A percentile compares a stretch with the other conserved stretches of the same genome.
phyloP scores from a whole-genome alignment of 2,888 invertebrate genomes.

The Petrolisthes cinctipes region DNA sequence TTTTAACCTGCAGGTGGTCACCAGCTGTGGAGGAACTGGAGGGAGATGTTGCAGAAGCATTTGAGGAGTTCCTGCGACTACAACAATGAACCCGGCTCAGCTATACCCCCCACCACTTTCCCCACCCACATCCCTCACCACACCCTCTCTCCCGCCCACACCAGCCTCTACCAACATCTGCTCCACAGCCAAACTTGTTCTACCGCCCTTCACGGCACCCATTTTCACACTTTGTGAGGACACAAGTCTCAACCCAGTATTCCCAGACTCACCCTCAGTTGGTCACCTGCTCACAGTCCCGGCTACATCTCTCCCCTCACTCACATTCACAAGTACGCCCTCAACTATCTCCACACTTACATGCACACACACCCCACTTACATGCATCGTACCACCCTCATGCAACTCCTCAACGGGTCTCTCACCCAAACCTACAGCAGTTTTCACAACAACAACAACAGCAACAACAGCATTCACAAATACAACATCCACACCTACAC shows the following conservation, averaged over 20 bases:
- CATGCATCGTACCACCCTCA: neutral
- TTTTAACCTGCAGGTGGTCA: constrained; percentile 45
- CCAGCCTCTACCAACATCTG: neutral
- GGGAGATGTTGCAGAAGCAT: constrained; percentile 57
- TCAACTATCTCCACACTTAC: neutral
- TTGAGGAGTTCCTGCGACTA: constrained; percentile 57
- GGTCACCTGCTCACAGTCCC: no score
- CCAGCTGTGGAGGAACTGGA: constrained; percentile 57
- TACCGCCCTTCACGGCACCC: neutral
- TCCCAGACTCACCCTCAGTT: no score
- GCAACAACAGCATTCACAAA: neutral
- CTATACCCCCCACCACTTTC: constrained; percentile 29
- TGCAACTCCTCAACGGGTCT: neutral
- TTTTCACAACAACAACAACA: no score
- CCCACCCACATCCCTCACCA: neutral
- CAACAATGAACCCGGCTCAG: constrained; percentile 50
- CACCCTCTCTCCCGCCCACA: neutral
- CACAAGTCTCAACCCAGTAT: no score
- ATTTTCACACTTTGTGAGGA: neutral
- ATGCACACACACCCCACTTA: neutral
- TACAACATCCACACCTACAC: neutral
- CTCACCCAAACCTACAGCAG: no score
- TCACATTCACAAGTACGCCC: no score
- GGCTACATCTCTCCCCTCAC: no score
- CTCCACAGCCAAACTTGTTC: neutral